Evolutionary conservation across 2,888 invertebrate genomes (phyloP).

Genomic region (Nephrocerus scutellatus): DNA sequence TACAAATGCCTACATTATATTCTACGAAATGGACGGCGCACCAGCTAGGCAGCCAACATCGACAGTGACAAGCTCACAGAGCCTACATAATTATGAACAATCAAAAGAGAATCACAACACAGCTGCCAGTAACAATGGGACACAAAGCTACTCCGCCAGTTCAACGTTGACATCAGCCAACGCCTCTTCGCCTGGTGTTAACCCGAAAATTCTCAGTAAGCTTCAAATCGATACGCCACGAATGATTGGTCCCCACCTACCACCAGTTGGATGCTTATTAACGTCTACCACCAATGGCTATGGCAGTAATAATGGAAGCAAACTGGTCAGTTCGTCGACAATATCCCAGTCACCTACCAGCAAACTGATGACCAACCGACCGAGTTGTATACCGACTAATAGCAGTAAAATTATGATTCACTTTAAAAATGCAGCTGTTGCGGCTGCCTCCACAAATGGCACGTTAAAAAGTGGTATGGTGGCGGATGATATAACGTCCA

Average conservation of each 20-base stretch:
- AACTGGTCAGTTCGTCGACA: conserved; percentile 44
- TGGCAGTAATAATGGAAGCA: conserved; percentile 29
- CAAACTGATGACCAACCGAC: conserved; percentile 17
- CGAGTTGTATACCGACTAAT: conserved; percentile 16
- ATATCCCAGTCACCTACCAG: conserved; percentile 8
- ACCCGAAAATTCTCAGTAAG: conserved; percentile 25
- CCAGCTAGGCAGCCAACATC: conserved; percentile 2
- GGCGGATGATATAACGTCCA: conserved; percentile 17
- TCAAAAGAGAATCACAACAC: conserved; percentile 21
- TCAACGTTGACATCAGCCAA: conserved; percentile 12
- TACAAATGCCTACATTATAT: conserved; percentile 87
- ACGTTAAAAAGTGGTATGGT: conserved; percentile 14
- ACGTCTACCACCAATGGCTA: no score
- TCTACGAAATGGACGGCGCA: conserved; percentile 67
- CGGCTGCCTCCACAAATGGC: conserved; percentile 29
- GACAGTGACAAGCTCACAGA: conserved; percentile 2
- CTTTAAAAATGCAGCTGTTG: conserved; percentile 44
- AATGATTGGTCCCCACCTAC: conserved; percentile 40
- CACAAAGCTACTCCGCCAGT: conserved; percentile 19
- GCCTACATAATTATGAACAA: conserved; percentile 10
- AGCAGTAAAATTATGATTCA: conserved; percentile 47
- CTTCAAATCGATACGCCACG: conserved; percentile 35
- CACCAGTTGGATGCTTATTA: conserved; percentile 23
- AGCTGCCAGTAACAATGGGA: conserved; percentile 16
- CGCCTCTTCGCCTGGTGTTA: no score